Base-by-base conservation (phyloP, 23 tunicate genomes). In the Trididemnum nubilum region DNA sequence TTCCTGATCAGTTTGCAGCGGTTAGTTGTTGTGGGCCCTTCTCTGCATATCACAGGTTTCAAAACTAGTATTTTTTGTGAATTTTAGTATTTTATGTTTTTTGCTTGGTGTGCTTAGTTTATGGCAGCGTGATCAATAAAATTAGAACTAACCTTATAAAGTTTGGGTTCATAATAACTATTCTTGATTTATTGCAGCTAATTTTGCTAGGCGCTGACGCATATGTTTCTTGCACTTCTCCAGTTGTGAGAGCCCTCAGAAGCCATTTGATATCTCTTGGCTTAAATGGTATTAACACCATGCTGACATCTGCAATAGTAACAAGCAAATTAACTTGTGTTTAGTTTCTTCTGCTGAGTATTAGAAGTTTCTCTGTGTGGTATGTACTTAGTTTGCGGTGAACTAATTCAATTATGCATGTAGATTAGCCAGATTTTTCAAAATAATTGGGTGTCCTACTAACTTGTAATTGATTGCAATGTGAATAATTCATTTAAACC, bases 81-180 rank as follows among this genome's bases (percentile, higher is more conserved):
- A n/a, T n/a, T n/a, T n/a, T n/a, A n/a, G n/a, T n/a, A n/a, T n/a
- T n/a, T n/a, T n/a, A n/a, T n/a, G n/a, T n/a, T n/a, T n/a, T n/a
- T n/a, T n/a, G n/a, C n/a, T n/a, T n/a, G n/a, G n/a, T n/a, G n/a
- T n/a, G n/a, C n/a, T n/a, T n/a, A n/a, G n/a, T n/a, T n/a, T n/a
- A n/a, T n/a, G n/a, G n/a, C n/a, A n/a, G n/a, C n/a, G n/a, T n/a
- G n/a, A n/a, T n/a, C n/a, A n/a, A n/a, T n/a, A n/a, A n/a, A n/a
- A n/a, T n/a, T n/a, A n/a, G n/a, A n/a, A 67, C 36, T 52, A 81
- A 89, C 94, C 88, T 71, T 0, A 89, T 54, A 71, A 89, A 89
- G 0, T 72, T 65, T 2, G 94, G 94, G 64, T 72, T 51, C 0
- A 89, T 34, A 29, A 89, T 72, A 9, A 51, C 33, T n/a, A 83